Evolutionary conservation across 2,113 vertebrate species (phyloP).

Genomic region (Clinocottus analis): DNA sequence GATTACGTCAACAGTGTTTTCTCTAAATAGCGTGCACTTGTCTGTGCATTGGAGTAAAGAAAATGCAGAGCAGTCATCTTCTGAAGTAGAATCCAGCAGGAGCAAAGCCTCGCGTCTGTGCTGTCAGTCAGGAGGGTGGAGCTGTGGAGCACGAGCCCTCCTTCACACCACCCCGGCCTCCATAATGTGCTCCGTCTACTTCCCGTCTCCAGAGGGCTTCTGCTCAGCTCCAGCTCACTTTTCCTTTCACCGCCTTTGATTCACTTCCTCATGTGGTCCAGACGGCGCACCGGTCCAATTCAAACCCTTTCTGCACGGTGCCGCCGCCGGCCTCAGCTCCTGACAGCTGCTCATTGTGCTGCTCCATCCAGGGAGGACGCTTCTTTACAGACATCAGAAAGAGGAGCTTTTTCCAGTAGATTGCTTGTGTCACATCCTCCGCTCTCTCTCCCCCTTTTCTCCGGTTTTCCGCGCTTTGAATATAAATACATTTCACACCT

Average conservation of each 20-base stretch:
- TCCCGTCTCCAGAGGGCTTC: conserved; percentile 39
- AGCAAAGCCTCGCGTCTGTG: conserved; percentile 40
- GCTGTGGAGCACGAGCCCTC: conserved; percentile 49
- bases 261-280: conserved; percentile 52
- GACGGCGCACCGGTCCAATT: conserved; percentile 46
- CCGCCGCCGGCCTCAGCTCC: conserved; percentile 37
- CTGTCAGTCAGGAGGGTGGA: conserved; percentile 50
- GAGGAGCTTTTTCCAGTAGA: conserved; percentile 53
- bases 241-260: conserved; percentile 55
- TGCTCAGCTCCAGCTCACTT: conserved; percentile 48
- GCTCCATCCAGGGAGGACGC: conserved; percentile 52
- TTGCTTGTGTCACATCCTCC: conserved; percentile 67
- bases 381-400: conserved; percentile 61
- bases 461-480: conserved; percentile 52
- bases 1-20: neutral
- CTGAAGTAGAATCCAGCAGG: conserved; percentile 41
- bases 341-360: conserved; percentile 60
- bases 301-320: conserved; percentile 45
- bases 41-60: conserved; percentile 9
- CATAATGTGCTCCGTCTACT: conserved; percentile 54
- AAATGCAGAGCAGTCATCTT: neutral
- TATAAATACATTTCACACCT: conserved; percentile 78
- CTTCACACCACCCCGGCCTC: conserved; percentile 45
- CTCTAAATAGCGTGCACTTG: neutral
- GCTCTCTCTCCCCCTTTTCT: conserved; percentile 17